phyloP scores from a whole-genome alignment of 2,113 vertebrate species.

The Cebidichthys violaceus region DNA sequence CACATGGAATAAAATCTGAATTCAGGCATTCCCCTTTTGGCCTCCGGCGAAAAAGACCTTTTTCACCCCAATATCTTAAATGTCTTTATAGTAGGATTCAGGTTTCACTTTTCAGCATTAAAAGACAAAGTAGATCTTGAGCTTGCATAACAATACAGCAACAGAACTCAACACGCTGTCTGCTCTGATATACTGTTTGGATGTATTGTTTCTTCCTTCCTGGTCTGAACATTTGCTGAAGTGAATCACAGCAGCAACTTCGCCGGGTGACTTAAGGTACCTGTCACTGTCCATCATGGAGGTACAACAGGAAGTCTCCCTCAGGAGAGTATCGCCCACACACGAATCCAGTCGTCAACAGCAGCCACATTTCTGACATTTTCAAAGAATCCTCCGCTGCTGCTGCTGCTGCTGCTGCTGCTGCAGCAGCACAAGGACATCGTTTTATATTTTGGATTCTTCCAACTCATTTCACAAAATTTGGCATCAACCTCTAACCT shows the following conservation, averaged over 20 bases:
- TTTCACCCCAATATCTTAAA: neutral
- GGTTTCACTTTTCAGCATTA: neutral
- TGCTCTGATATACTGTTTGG: conserved; percentile 14
- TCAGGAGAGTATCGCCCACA: conserved; percentile 55
- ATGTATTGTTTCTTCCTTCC: conserved; percentile 15
- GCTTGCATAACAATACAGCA: neutral
- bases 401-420: conserved; percentile 19
- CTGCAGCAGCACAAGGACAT: conserved; percentile 24
- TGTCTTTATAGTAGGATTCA: neutral
- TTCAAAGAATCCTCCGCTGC: conserved; percentile 35
- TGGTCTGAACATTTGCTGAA: neutral
- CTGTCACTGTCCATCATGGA: conserved; percentile 67
- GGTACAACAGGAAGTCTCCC: conserved; percentile 55
- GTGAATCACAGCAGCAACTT: conserved; percentile 41
- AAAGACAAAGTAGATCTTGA: neutral
- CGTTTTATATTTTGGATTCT: conserved; percentile 17
- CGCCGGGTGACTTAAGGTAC: conserved; percentile 61
- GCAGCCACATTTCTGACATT: conserved; percentile 61
- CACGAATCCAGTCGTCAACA: conserved; percentile 53
- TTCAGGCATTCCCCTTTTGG: neutral
- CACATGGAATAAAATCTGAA: neutral
- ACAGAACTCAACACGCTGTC: conserved; percentile 6
- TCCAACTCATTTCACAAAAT: neutral
- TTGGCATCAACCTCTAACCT: neutral
- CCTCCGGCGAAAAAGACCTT: neutral